A percentile compares a stretch with the other conserved stretches of the same genome.
These are phyloP conservation scores for Melanostigma gelatinosum DNA, from an alignment of 2,113 vertebrate species.

Conservation along the genomic window DNA sequence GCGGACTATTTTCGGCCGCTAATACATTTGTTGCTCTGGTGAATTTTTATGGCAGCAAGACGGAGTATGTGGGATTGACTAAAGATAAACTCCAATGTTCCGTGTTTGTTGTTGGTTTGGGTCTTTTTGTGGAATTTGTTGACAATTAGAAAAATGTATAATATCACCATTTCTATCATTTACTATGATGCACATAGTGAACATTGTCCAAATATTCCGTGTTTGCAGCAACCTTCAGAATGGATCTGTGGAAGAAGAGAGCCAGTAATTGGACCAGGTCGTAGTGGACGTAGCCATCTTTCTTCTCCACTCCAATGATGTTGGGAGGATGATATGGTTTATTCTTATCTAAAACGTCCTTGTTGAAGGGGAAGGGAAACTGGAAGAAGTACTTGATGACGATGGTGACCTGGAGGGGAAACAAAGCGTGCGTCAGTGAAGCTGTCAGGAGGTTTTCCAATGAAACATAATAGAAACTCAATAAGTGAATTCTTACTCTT, in stretches of 20 bases:
- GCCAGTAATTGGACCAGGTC: constrained; percentile 95
- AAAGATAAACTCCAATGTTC: not conserved
- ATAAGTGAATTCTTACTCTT: not conserved
- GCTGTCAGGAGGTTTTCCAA: not conserved
- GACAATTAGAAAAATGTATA: not conserved
- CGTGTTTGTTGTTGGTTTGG: not conserved
- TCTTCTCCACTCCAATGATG: constrained; percentile 98
- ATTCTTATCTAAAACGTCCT: constrained; percentile 80
- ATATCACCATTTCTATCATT: not conserved
- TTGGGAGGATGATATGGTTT: constrained; percentile 92
- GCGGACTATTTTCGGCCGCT: no score
- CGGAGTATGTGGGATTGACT: not conserved
- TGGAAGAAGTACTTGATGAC: constrained; percentile 99
- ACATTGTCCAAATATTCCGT: not conserved
- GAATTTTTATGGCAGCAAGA: no score
- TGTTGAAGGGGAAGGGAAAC: constrained; percentile 97
- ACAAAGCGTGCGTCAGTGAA: not conserved
- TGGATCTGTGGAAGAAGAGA: constrained; percentile 97
- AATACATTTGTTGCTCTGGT: no score
- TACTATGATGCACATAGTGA: not conserved
- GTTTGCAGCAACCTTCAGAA: constrained; percentile 88
- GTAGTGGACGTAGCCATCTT: constrained; percentile 95
- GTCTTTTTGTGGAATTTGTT: not conserved
- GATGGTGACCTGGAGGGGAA: constrained; percentile 88
- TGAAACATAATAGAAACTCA: not conserved